Evolutionary conservation across 2,888 invertebrate species (phyloP).

Genomic region (Drosophila fulvimacula): DNA sequence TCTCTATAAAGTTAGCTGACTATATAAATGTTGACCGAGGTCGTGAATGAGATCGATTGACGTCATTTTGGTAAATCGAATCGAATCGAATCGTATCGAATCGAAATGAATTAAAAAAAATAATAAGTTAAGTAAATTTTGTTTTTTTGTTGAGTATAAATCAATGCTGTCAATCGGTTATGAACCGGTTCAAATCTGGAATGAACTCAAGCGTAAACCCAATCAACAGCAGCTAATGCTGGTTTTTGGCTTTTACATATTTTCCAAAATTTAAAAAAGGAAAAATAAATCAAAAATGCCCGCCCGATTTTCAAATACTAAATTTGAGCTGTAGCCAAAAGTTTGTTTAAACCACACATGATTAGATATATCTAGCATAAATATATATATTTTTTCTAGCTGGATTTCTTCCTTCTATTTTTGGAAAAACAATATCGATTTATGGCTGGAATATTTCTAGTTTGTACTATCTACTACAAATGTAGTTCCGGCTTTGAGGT

Average conservation of each 20-base stretch:
- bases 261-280: neutral
- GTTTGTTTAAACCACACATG: neutral
- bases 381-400: neutral
- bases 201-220: neutral
- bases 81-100: conserved; percentile 1
- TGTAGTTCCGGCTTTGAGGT: neutral
- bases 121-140: neutral
- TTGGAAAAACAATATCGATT: neutral
- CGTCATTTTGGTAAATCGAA: conserved; percentile 18
- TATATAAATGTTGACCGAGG: conserved; percentile 34
- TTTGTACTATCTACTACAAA: neutral
- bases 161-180: neutral
- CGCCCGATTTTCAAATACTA: neutral
- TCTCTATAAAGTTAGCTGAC: conserved; percentile 9
- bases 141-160: neutral
- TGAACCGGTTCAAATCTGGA: neutral
- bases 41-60: conserved; percentile 29
- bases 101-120: conserved; percentile 7
- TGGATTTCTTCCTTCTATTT: neutral
- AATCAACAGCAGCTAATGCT: neutral
- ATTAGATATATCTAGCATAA: neutral
- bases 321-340: neutral
- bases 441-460: neutral
- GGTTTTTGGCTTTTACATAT: too few relatives aligned
- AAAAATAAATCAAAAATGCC: neutral